These are phyloP conservation scores for Rousettus leschenaultii DNA, from an alignment of 2,113 vertebrate genomes.

Conservation along the genomic window DNA sequence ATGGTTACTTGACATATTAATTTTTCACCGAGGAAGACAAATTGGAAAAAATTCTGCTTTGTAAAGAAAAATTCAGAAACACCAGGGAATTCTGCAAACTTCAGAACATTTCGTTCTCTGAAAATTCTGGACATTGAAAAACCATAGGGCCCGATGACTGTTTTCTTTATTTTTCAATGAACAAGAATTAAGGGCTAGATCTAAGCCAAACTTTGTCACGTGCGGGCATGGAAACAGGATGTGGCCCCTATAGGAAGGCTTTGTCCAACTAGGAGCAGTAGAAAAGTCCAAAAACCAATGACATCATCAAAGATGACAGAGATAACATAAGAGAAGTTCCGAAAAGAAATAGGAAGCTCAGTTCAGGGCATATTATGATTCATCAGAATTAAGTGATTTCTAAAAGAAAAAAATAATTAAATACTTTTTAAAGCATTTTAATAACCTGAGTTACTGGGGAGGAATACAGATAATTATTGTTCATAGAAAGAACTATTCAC, in stretches of 20 bases:
- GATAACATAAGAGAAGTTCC: background rate
- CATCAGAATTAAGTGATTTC: background rate
- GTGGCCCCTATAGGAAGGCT: background rate
- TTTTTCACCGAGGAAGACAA: background rate
- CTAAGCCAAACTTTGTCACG: background rate
- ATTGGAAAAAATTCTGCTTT: background rate
- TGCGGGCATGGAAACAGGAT: background rate
- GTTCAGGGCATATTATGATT: background rate
- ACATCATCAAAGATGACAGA: background rate
- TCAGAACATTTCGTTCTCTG: background rate
- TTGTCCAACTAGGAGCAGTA: background rate
- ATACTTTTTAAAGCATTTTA: conserved; percentile 27
- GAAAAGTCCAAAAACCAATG: background rate
- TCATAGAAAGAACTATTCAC: background rate
- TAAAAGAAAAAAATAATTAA: background rate
- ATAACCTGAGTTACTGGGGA: background rate
- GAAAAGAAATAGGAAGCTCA: background rate
- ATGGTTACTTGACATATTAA: background rate
- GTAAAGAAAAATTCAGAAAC: background rate
- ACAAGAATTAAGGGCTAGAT: background rate
- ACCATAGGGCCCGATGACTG: background rate
- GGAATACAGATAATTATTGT: background rate
- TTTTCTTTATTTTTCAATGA: conserved; percentile 27
- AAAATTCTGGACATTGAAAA: conserved; percentile 4
- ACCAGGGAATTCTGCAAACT: background rate